phyloP scores from a whole-genome alignment of 2,888 invertebrate genomes.

The Itoplectis maculator region DNA sequence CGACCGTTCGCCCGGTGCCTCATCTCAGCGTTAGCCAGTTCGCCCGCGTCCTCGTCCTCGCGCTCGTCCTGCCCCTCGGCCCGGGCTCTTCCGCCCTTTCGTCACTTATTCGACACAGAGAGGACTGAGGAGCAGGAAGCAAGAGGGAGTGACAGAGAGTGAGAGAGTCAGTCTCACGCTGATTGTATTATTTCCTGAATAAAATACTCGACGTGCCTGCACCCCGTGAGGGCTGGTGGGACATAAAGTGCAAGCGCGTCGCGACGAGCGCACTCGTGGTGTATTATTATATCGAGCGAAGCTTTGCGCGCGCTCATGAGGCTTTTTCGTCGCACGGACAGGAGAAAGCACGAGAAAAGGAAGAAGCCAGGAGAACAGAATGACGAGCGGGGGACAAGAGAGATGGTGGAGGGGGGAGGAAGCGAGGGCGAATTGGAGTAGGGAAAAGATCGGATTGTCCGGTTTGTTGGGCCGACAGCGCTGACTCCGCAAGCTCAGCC shows the following conservation, averaged over 20 bases:
- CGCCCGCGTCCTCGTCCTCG: background rate
- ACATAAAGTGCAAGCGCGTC: background rate
- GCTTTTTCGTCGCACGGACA: slow-evolving; percentile 44
- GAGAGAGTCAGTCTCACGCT: background rate
- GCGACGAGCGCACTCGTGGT: too few relatives aligned
- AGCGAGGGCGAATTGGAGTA: slow-evolving; percentile 24
- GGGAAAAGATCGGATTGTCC: slow-evolving; percentile 77
- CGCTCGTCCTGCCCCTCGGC: background rate
- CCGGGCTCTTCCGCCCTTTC: slow-evolving; percentile 8
- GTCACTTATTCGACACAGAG: slow-evolving; percentile 48
- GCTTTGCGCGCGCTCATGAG: background rate
- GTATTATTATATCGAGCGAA: slow-evolving; percentile 27
- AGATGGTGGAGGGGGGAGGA: slow-evolving; percentile 17
- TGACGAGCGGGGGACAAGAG: too few relatives aligned
- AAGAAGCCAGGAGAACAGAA: background rate
- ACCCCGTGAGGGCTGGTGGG: background rate
- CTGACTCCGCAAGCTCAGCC: slow-evolving; percentile 81
- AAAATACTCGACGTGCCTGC: slow-evolving; percentile 16
- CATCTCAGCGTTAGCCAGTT: slow-evolving; percentile 21
- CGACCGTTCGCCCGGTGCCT: background rate
- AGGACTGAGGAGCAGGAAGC: too few relatives aligned
- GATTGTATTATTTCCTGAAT: slow-evolving; percentile 49
- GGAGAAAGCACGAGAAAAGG: slow-evolving; percentile 20
- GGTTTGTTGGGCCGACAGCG: slow-evolving; percentile 79
- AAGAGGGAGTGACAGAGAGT: too few relatives aligned